Percentiles rank a stretch among this genome's conserved stretches.
These are phyloP conservation scores for Lasioglossum figueresi DNA, from an alignment of 2,888 invertebrate genomes.

Conservation along the genomic window DNA sequence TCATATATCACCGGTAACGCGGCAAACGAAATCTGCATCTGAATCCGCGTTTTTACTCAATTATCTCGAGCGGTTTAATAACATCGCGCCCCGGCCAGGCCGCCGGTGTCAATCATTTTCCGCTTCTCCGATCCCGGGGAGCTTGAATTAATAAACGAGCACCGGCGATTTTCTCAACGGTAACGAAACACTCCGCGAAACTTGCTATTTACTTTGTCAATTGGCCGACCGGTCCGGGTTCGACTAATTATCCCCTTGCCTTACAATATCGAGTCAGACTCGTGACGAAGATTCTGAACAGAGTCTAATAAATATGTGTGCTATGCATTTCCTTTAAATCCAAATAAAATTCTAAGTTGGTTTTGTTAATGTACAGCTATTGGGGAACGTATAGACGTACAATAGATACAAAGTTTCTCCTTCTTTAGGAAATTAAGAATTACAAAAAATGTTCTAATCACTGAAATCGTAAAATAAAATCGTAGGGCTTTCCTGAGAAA, in stretches of 20 bases:
- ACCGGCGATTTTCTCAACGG: neutral
- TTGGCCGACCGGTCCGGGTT: neutral
- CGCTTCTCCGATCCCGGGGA: neutral
- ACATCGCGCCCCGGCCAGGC: neutral
- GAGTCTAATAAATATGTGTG: no score
- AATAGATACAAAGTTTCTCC: no score
- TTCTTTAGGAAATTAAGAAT: no score
- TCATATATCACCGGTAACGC: constrained; percentile 34
- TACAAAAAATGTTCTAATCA: no score
- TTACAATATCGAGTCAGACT: no score
- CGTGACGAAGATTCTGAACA: no score
- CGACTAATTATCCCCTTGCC: neutral
- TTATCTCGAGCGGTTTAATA: constrained; percentile 18
- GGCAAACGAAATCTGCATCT: constrained; percentile 19
- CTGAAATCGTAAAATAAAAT: no score
- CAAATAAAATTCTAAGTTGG: no score
- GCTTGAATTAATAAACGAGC: neutral
- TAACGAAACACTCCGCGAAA: neutral
- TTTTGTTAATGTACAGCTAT: no score
- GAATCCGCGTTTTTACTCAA: constrained; percentile 19
- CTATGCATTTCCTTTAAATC: no score
- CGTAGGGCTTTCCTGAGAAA: no score
- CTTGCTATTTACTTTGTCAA: neutral
- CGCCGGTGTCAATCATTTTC: constrained; percentile 10
- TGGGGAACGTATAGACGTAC: no score